phyloP scores from a whole-genome alignment of 2,797 vertebrate species.

The Trachurus trachurus region DNA sequence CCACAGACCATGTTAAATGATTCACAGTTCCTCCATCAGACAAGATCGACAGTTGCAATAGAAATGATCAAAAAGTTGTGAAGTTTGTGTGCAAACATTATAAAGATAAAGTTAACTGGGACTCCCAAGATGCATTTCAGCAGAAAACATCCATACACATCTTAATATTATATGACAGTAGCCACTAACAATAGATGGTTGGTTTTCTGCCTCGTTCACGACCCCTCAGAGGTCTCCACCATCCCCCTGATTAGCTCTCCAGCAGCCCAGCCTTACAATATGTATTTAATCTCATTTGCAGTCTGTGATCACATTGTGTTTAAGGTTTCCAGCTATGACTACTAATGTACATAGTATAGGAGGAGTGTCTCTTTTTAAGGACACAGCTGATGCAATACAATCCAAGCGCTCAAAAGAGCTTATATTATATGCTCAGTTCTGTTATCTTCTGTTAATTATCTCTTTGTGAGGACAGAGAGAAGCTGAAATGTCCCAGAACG shows the following conservation, averaged over 20 bases:
- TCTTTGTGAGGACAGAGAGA: slow-evolving; percentile 41
- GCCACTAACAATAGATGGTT: too few relatives aligned
- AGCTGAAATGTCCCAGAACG: slow-evolving; percentile 49
- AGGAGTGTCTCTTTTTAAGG: slow-evolving; percentile 26
- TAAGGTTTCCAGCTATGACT: slow-evolving; percentile 5
- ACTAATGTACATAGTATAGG: slow-evolving; percentile 16
- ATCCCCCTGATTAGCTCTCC: too few relatives aligned
- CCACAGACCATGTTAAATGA: background rate
- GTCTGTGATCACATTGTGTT: slow-evolving; percentile 24
- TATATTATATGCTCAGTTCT: slow-evolving; percentile 28
- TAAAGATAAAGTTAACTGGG: background rate
- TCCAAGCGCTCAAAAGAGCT: slow-evolving; percentile 38
- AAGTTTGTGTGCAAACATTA: background rate
- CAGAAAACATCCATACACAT: background rate
- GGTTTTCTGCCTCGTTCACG: background rate
- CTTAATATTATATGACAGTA: too few relatives aligned
- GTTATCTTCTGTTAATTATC: slow-evolving; percentile 67
- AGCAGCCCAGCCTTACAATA: background rate
- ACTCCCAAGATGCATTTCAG: background rate
- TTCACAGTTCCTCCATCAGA: background rate
- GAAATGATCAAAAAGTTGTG: background rate
- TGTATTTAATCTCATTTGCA: slow-evolving; percentile 29
- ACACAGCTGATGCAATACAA: slow-evolving; percentile 58
- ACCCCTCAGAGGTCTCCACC: background rate
- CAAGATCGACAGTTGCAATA: background rate